Percentiles rank a stretch among this genome's conserved stretches.
Conservation (phyloP, 1,140 invertebrate genomes). For the Neodiprion lecontei region DNA sequence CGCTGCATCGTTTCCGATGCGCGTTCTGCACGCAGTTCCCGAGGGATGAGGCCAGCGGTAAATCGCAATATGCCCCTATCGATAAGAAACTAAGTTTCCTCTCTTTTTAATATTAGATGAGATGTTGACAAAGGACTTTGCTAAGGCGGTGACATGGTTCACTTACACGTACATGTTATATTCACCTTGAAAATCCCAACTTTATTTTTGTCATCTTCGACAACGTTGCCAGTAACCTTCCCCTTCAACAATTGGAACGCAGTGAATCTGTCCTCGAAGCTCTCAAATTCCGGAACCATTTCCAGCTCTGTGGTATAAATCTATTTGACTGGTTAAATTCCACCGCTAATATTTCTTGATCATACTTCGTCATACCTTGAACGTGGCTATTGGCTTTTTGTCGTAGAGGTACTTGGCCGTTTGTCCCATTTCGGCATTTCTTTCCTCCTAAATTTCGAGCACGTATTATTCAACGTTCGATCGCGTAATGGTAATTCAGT, state of each 20-base stretch:
- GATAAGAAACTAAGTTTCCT: conserved; percentile 14
- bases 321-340: conserved; percentile 50
- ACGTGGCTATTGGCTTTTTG: conserved; percentile 41
- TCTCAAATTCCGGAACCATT: conserved; percentile 74
- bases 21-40: conserved; percentile 46
- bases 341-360: conserved; percentile 9
- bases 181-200: conserved; percentile 73
- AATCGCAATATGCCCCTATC: conserved; percentile 63
- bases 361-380: conserved; percentile 46
- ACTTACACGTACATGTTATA: neutral
- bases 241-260: conserved; percentile 79
- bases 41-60: conserved; percentile 55
- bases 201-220: conserved; percentile 69
- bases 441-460: conserved; percentile 42
- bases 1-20: conserved; percentile 46
- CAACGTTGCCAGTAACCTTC: conserved; percentile 69
- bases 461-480: conserved; percentile 18
- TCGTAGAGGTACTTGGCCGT: conserved; percentile 15
- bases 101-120: no score
- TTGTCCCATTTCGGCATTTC: conserved; percentile 35
- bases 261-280: conserved; percentile 79
- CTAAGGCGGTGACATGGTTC: no score
- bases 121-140: no score
- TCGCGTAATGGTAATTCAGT: conserved; percentile 51
- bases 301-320: conserved; percentile 81